Evolutionary conservation across 2,888 invertebrate species (phyloP), one percentile per base, ranked within the genome.

Genomic region (Limnephilus rhombicus): DNA sequence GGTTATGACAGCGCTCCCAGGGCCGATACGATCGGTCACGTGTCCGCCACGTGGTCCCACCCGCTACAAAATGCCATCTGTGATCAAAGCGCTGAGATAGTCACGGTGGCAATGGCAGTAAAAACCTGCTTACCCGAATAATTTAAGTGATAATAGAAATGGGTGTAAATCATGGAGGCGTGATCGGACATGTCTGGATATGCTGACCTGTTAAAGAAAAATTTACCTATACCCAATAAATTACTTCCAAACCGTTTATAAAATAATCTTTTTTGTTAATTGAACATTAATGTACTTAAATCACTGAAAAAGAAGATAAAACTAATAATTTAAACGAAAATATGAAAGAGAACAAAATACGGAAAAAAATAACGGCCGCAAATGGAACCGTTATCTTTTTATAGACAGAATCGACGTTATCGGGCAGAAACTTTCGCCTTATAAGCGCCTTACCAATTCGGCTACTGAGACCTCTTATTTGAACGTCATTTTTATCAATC

Each of bases 61-160:
- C 37, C 86, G 41, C 83, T 37, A 41, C 34, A 68, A 68, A 53
- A 85, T 80, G 85, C 90, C 90, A 90, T 90, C 90, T 91, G 85
- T 80, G 92, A 91, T 91, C 89, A 89, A 34, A 86, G 85, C 31
- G 31, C 11, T 37, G 53, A 90, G 92, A 92, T 92, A 92, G 89
- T 91, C 91, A 41, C 88, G 91, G 85, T 85, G 91, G 92, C 90
- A 92, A 92, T 89, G 89, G 91, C 92, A 92, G 85, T 92, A 92
- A 92, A 92, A 92, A 92, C 92, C 91, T 80, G 85, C 91, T 91
- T 91, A 92, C 88, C 91, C 91, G 85, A 80, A 91, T 91, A 91
- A 85, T 91, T 92, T 91, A 91, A 91, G 92, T 92, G 92, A 92
- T 92, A 92, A 92, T 92, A 89, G 89, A 91, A 90, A 83, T 80